Evolutionary conservation across 2,888 invertebrate species (phyloP).

Genomic region (Caenorhabditis plicata): DNA sequence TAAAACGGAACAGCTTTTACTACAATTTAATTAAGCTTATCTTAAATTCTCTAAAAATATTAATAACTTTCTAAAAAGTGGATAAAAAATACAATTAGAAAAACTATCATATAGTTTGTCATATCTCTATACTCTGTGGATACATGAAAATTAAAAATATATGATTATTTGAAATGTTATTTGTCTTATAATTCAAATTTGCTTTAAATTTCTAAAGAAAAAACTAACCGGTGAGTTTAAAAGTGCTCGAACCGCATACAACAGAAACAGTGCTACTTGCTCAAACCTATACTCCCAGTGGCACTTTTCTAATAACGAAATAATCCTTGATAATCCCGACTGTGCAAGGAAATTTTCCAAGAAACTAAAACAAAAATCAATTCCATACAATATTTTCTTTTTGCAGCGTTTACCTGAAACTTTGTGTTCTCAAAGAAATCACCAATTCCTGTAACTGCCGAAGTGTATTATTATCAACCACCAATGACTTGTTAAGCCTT

Average conservation of each 20-base stretch:
- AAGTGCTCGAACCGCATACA: slow-evolving; percentile 56
- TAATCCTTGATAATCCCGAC: slow-evolving; percentile 47
- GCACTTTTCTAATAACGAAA: slow-evolving; percentile 41
- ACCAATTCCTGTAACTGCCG: slow-evolving; percentile 54
- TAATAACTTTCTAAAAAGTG: too few species aligned
- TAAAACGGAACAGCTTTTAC: too few species aligned
- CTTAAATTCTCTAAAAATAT: too few species aligned
- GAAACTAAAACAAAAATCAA: slow-evolving; percentile 41
- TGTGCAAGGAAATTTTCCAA: slow-evolving; percentile 49
- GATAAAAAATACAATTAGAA: too few species aligned
- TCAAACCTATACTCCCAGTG: slow-evolving; percentile 39
- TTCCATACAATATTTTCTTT: background rate
- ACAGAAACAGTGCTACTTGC: slow-evolving; percentile 48
- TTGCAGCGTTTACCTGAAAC: slow-evolving; percentile 43
- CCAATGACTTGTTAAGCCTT: slow-evolving; percentile 26
- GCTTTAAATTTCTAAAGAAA: background rate
- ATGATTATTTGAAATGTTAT: too few species aligned
- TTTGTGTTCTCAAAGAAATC: slow-evolving; percentile 55
- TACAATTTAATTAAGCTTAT: too few species aligned
- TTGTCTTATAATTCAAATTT: too few species aligned
- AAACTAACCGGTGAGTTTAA: slow-evolving; percentile 59
- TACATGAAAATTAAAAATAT: too few species aligned
- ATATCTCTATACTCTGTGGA: too few species aligned
- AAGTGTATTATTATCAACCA: slow-evolving; percentile 42
- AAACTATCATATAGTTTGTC: too few species aligned